Percentiles rank a stretch among this genome's conserved stretches.
Conservation (phyloP, 2,797 vertebrate genomes). For the Paramormyrops hopkinsi region DNA sequence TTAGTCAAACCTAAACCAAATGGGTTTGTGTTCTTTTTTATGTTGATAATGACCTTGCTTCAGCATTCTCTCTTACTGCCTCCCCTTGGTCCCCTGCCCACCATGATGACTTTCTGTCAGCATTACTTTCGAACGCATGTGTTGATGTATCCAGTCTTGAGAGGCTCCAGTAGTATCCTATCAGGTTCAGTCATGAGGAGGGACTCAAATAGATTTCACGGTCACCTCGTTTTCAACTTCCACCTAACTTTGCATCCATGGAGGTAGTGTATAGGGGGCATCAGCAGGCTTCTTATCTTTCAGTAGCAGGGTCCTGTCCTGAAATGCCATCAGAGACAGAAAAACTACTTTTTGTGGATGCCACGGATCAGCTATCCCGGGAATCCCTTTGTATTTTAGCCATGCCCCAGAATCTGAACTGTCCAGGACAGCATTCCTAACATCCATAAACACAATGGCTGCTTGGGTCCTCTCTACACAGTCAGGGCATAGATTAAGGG, state of each 20-base stretch:
- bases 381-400: conserved; percentile 6
- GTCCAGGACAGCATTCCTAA: conserved; percentile 11
- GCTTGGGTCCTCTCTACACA: conserved; percentile 39
- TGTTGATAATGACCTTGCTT: conserved; percentile 4
- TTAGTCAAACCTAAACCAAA: background rate
- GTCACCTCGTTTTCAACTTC: background rate
- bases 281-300: background rate
- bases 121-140: background rate
- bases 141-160: background rate
- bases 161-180: background rate
- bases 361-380: background rate
- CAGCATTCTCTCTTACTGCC: background rate
- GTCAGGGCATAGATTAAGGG: conserved; percentile 39
- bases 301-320: background rate
- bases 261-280: background rate
- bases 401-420: conserved; percentile 50
- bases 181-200: background rate
- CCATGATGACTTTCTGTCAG: background rate
- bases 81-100: background rate
- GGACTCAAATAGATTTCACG: background rate
- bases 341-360: background rate
- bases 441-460: background rate
- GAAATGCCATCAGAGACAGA: background rate
- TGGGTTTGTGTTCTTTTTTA: background rate
- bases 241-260: background rate